Base-by-base conservation (phyloP, 2,888 invertebrate genomes). In the Dusona sp. region DNA sequence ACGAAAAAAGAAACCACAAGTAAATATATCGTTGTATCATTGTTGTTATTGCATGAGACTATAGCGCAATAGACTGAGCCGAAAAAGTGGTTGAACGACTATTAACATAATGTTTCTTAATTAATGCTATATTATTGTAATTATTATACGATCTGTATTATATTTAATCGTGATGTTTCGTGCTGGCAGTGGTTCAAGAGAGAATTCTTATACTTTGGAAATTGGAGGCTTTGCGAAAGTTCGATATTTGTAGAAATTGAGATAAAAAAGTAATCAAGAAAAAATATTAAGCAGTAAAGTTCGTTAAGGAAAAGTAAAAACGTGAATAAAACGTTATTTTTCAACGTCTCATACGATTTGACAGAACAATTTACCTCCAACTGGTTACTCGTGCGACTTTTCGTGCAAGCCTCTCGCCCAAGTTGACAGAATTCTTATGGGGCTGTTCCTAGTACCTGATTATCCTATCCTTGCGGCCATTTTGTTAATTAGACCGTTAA, bases 41-140 rank as follows among this genome's bases (percentile, higher is more conserved):
- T 93, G 65, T 93, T 93, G 92, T 92, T 93, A 91, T 92, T 93
- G 93, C 92, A 93, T 93, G 92, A 90, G 91, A 92, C 91, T 93
- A 33, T 78, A 93, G 93, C 91, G 89, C 92, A 92, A 93, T 93
- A 93, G 93, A 93, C 92, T 93, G 93, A 93, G 91, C 92, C 92
- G 92, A 68, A 54, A 91, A 91, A 80, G 87, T 93, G 92, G 91
- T 93, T 92, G 91, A 92, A 80, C 91, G 92, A 92, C 90, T 92
- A 92, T 92, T 92, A 92, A 91, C 90, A 88, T 92, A 92, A 90
- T 92, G 91, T 90, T 92, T 92, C 92, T 93, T 92, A 92, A 92
- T 92, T 91, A 91, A 92, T 91, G 89, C 90, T 92, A 91, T 65
- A 86, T 92, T 92, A 92, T 92, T 92, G 89, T 92, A 92, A 92